Evolutionary conservation across 2,113 vertebrate genomes (phyloP).

Genomic region (Sebastes schlegelii): DNA sequence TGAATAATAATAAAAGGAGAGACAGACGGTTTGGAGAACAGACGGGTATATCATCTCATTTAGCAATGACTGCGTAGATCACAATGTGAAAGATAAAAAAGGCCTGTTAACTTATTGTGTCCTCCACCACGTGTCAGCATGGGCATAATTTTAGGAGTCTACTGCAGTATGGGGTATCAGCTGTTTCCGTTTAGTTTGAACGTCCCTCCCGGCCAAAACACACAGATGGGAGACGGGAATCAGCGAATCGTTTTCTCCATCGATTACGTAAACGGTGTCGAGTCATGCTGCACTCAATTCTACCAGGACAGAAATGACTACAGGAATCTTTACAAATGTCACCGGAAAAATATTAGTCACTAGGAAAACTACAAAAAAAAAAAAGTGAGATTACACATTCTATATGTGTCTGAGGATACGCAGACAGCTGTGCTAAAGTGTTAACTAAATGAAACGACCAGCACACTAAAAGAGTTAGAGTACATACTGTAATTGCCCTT

Average conservation of each 20-base stretch:
- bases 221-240: slow-evolving; percentile 3
- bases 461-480: too few species aligned
- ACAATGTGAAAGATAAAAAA: background rate
- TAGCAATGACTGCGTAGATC: background rate
- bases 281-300: background rate
- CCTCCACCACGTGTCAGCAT: background rate
- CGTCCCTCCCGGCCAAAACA: background rate
- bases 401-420: background rate
- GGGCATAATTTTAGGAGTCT: background rate
- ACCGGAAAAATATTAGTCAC: background rate
- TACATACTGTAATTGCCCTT: too few species aligned
- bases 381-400: background rate
- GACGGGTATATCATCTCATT: background rate
- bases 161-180: background rate
- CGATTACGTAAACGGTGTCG: background rate
- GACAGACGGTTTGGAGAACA: background rate
- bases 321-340: background rate
- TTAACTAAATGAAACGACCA: too few species aligned
- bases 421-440: too few species aligned
- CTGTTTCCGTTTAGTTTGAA: background rate
- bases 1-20: background rate
- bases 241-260: background rate
- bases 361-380: background rate
- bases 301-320: background rate
- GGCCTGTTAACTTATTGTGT: background rate